Evolutionary conservation across 2,797 vertebrate genomes (phyloP), one percentile per base, ranked within the genome.

Genomic region (Eidolon dupreanum): DNA sequence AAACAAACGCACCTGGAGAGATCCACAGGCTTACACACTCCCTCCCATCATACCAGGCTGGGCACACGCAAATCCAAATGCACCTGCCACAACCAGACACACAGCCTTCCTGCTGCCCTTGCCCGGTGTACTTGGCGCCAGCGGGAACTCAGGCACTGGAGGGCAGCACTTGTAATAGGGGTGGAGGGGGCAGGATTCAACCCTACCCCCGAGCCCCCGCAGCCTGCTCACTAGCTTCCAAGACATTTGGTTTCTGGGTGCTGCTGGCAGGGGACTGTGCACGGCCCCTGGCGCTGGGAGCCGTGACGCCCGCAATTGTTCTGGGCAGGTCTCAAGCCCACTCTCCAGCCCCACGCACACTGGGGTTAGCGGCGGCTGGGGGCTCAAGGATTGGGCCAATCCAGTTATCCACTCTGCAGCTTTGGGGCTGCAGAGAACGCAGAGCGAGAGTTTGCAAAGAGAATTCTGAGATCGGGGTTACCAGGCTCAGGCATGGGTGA

Each of bases 191-290:
- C 63, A 28, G 81, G n/a, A 0, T 28, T 19, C 49, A 3, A 10
- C 19, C 2, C 15, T 49, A 49, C 49, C 4, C 49, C 49, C 49
- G 5, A 5, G 49, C 4, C 49, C 1, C 20, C 20, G 24, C 11
- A 0, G 17, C 46, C 38, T 12, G 36, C 79, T 65, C 20, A 1
- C 36, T 16, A 1, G 49, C 83, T 74, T 86, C 17, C 8, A 36
- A 55, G 31, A n/a, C 31, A 9, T 33, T 26, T 4, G 15, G 1
- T n/a, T n/a, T 28, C 9, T 7, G 28, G 57, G 41, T 33, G 43
- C 57, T 46, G 55, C 16, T 0, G 38, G 28, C 12, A 0, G 0
- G 26, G 53, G 17, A 28, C 70, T 24, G 4, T 1, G 31, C 4
- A 5, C 43, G 5, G 73, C 16, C 7, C 13, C 55, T 19, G 31